Evolutionary conservation across 2,888 invertebrate species (phyloP).

Genomic region (Lasioglossum marginatum): DNA sequence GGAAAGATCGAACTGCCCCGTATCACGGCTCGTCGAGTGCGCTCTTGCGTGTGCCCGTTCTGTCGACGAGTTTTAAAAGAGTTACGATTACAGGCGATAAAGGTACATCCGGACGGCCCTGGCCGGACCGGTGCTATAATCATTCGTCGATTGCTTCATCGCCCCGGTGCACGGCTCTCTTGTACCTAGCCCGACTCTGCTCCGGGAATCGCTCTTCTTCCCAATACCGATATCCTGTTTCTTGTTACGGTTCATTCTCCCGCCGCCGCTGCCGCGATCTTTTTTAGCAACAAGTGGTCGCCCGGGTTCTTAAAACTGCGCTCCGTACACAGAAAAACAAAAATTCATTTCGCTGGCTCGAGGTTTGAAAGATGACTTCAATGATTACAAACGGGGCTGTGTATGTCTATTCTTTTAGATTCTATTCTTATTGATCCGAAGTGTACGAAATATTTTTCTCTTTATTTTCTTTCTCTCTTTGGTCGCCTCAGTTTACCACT

Average conservation of each 20-base stretch:
- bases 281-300: slow-evolving; percentile 75
- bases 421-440: background rate
- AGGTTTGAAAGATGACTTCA: background rate
- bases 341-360: background rate
- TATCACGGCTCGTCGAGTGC: slow-evolving; percentile 45
- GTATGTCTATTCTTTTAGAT: too few species aligned
- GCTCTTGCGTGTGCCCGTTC: slow-evolving; percentile 34
- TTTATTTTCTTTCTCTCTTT: background rate
- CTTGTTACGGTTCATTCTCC: background rate
- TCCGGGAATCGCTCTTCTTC: background rate
- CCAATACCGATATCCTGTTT: background rate
- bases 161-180: background rate
- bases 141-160: slow-evolving; percentile 20
- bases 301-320: slow-evolving; percentile 37
- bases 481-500: too few species aligned
- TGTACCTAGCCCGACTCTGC: background rate
- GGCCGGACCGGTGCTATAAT: slow-evolving; percentile 3
- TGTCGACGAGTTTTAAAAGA: slow-evolving; percentile 32
- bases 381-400: background rate
- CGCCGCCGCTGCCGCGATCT: slow-evolving; percentile 31
- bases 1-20: slow-evolving; percentile 50
- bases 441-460: background rate
- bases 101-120: slow-evolving; percentile 1
- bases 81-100: slow-evolving; percentile 42
- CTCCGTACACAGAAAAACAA: background rate